Evolutionary conservation across 2,113 vertebrate genomes (phyloP).

Genomic region (Paralichthys olivaceus): DNA sequence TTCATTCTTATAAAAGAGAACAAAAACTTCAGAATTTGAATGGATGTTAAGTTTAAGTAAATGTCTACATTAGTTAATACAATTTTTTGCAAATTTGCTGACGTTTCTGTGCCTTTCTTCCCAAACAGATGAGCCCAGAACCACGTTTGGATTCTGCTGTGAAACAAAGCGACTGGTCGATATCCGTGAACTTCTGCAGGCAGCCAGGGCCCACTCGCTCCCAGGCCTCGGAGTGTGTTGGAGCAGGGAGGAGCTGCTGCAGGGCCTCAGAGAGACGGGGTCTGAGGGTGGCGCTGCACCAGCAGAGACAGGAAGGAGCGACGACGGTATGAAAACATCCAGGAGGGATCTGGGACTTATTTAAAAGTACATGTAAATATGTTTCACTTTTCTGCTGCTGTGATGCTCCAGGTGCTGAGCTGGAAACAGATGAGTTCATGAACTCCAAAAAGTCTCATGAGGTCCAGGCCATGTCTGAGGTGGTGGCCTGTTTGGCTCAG

Average conservation of each 20-base stretch:
- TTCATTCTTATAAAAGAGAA: background rate
- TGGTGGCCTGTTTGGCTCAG: slow-evolving; percentile 84
- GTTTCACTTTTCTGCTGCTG: background rate
- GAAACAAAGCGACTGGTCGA: slow-evolving; percentile 85
- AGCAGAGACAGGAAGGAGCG: slow-evolving; percentile 64
- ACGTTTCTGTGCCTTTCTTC: background rate
- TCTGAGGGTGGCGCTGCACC: slow-evolving; percentile 39
- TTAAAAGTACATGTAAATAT: background rate
- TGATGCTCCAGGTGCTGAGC: slow-evolving; percentile 59
- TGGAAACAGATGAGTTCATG: slow-evolving; percentile 92
- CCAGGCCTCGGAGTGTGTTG: slow-evolving; percentile 86
- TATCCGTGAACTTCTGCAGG: slow-evolving; percentile 81
- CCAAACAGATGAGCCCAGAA: slow-evolving; percentile 58
- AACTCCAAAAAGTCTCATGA: slow-evolving; percentile 97
- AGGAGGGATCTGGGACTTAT: no score
- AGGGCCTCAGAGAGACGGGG: slow-evolving; percentile 71
- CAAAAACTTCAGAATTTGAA: no score
- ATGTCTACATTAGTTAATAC: no score
- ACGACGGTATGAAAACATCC: background rate
- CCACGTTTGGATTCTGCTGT: slow-evolving; percentile 86
- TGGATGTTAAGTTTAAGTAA: background rate
- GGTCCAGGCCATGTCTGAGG: slow-evolving; percentile 92
- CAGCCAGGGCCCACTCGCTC: slow-evolving; percentile 85
- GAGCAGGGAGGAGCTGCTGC: slow-evolving; percentile 84
- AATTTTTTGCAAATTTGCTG: background rate